Evolutionary conservation across 2,888 invertebrate genomes (phyloP).

Genomic region (Philopedon plagiatum): DNA sequence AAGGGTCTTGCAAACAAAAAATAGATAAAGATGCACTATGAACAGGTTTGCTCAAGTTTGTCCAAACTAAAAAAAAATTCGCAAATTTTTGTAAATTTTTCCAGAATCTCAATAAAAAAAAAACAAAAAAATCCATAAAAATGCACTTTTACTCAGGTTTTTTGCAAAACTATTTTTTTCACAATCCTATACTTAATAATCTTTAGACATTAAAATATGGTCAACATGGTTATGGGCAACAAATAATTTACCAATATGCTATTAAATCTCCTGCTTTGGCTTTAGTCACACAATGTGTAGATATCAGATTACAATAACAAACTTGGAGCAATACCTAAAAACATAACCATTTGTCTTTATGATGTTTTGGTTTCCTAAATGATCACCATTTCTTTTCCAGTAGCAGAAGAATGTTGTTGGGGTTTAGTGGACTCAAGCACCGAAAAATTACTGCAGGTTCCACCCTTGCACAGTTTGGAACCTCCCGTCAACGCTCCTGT

Average conservation of each 20-base stretch:
- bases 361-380: slow-evolving; percentile 53
- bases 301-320: slow-evolving; percentile 23
- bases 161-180: too few species aligned
- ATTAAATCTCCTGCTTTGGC: neutral
- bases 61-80: too few species aligned
- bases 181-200: too few species aligned
- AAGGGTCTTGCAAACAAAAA: too few species aligned
- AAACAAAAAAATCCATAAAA: too few species aligned
- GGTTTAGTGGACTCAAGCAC: slow-evolving; percentile 70
- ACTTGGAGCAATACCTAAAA: slow-evolving; percentile 24
- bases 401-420: slow-evolving; percentile 68
- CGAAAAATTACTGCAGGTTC: slow-evolving; percentile 68
- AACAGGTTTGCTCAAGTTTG: too few species aligned
- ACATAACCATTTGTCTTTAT: slow-evolving; percentile 30
- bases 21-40: too few species aligned
- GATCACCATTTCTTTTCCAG: slow-evolving; percentile 54
- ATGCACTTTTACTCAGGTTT: too few species aligned
- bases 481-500: slow-evolving; percentile 40
- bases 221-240: too few species aligned
- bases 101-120: too few species aligned
- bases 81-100: too few species aligned
- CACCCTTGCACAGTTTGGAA: slow-evolving; percentile 62
- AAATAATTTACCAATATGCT: neutral
- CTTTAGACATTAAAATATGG: too few species aligned
- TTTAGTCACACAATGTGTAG: slow-evolving; percentile 4